Conservation (phyloP, 64 coral and sea anemone species). For the Anthopleura sola region DNA sequence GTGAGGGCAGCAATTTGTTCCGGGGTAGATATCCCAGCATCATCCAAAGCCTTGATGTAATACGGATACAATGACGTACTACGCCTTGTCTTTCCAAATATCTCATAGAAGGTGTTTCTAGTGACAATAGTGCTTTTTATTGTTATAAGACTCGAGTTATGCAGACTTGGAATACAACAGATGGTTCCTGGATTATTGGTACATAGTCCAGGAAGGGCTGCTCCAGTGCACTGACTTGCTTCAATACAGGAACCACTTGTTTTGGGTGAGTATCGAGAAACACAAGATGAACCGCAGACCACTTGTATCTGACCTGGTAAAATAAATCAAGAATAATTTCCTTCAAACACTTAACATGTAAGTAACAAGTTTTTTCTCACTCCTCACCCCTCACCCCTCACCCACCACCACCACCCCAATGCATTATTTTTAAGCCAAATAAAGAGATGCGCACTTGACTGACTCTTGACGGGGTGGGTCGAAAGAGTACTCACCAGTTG, state of each 20-base stretch:
- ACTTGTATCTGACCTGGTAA: not conserved
- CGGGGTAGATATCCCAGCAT: not conserved
- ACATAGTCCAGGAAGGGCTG: slow-evolving; percentile 25
- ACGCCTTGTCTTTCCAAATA: slow-evolving; percentile 30
- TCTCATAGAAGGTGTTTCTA: not conserved
- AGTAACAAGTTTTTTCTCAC: not conserved
- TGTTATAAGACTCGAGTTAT: not conserved
- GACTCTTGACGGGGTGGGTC: not conserved
- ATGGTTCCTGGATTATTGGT: not conserved
- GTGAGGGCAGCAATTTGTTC: slow-evolving; percentile 40
- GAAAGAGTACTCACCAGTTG: not conserved
- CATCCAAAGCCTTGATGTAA: slow-evolving; percentile 35
- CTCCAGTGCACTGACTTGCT: slow-evolving; percentile 31
- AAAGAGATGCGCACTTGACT: too few relatives aligned
- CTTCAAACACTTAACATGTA: too few relatives aligned
- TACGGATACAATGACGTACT: slow-evolving; percentile 41
- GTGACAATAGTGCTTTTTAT: not conserved
- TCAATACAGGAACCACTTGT: slow-evolving; percentile 18
- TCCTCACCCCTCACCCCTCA: too few relatives aligned
- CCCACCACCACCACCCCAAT: too few relatives aligned
- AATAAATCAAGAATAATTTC: too few relatives aligned
- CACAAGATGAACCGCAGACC: not conserved
- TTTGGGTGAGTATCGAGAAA: slow-evolving; percentile 23
- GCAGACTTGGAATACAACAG: slow-evolving; percentile 13
- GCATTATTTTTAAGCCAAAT: too few relatives aligned